A percentile compares a stretch with the other conserved stretches of the same genome.
Evolutionary conservation across 2,797 vertebrate species (phyloP).

Genomic region (Gambelia wislizenii): DNA sequence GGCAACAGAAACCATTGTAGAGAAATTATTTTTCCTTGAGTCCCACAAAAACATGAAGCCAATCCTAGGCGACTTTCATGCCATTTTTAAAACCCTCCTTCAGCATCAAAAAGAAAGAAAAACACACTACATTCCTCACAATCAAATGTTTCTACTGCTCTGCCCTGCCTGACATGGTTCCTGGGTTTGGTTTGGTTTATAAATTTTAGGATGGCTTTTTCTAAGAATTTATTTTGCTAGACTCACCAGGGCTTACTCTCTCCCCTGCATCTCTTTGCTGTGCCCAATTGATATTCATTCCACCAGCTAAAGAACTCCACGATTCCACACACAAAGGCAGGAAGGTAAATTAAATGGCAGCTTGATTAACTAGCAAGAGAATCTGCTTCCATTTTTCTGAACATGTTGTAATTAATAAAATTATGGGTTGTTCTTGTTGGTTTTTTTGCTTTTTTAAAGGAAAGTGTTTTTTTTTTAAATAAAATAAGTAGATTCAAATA

Average conservation of each 20-base stretch:
- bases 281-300: conserved; percentile 33
- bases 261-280: neutral
- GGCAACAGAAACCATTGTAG: no score
- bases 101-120: neutral
- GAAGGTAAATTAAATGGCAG: conserved; percentile 31
- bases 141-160: conserved; percentile 24
- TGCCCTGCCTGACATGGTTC: conserved; percentile 27
- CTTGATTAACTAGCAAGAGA: conserved; percentile 46
- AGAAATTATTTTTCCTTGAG: no score
- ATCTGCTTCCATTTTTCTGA: conserved; percentile 34
- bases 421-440: conserved; percentile 18
- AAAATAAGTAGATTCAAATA: conserved; percentile 37
- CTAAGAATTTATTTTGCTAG: conserved; percentile 35
- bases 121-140: neutral
- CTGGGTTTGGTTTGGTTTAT: no score
- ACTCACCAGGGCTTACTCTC: neutral
- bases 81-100: neutral
- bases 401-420: conserved; percentile 50
- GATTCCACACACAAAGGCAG: conserved; percentile 30
- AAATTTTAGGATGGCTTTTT: neutral
- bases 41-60: neutral
- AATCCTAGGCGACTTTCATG: neutral
- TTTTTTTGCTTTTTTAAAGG: neutral
- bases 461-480: neutral
- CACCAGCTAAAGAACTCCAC: conserved; percentile 41